These are phyloP conservation scores for Syrphus vitripennis DNA, from an alignment of 2,888 invertebrate genomes.

Conservation along the genomic window DNA sequence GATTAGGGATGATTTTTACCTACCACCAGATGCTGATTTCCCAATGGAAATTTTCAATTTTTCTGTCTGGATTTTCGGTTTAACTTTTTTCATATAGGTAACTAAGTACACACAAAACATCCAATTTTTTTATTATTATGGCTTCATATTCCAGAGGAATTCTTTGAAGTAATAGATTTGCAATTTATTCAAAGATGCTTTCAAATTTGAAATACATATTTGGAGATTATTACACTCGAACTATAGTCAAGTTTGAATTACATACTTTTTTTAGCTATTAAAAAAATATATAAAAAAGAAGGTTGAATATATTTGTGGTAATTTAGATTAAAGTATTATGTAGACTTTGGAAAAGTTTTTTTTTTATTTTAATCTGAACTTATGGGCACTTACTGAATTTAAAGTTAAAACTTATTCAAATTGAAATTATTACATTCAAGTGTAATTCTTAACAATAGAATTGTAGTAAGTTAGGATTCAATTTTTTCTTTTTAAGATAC, in stretches of 20 bases:
- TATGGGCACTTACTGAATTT: too few species aligned
- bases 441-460: too few species aligned
- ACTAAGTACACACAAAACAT: background rate
- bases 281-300: too few species aligned
- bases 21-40: conserved; percentile 19
- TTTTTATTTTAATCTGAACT: background rate
- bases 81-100: too few species aligned
- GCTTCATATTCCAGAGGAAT: background rate
- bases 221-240: background rate
- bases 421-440: background rate
- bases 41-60: conserved; percentile 2
- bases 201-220: conserved; percentile 39
- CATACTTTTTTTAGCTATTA: background rate
- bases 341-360: background rate
- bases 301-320: too few species aligned
- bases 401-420: background rate
- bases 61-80: background rate
- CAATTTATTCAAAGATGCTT: conserved; percentile 47
- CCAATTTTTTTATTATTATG: background rate
- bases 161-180: background rate
- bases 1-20: conserved; percentile 38
- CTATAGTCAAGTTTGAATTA: background rate
- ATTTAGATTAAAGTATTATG: too few species aligned
- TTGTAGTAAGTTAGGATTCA: too few species aligned
- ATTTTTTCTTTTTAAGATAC: too few species aligned